phyloP scores from a whole-genome alignment of 1,140 invertebrate species.

The Brachionus rubens region DNA sequence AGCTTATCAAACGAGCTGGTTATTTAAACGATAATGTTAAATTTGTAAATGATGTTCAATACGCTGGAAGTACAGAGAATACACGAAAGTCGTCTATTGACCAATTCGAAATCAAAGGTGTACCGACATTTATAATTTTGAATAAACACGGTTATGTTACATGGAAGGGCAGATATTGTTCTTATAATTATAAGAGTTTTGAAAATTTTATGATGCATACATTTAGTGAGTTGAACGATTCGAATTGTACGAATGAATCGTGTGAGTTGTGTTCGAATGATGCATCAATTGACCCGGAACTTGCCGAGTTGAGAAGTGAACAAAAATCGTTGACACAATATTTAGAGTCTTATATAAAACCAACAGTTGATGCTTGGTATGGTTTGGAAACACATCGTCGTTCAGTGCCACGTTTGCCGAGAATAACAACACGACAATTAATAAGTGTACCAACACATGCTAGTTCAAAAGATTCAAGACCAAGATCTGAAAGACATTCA shows the following conservation, averaged over 20 bases:
- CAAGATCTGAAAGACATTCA: background rate
- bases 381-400: background rate
- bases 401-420: slow-evolving; percentile 2
- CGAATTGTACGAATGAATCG: background rate
- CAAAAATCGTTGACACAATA: slow-evolving; percentile 36
- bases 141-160: slow-evolving; percentile 53
- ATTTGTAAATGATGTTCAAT: slow-evolving; percentile 44
- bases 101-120: slow-evolving; percentile 28
- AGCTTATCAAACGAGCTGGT: slow-evolving; percentile 26
- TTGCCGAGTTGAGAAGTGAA: slow-evolving; percentile 15
- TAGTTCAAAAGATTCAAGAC: background rate
- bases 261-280: slow-evolving; percentile 27
- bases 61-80: background rate
- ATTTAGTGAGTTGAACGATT: background rate
- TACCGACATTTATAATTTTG: slow-evolving; percentile 13
- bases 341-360: slow-evolving; percentile 24
- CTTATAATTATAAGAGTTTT: slow-evolving; percentile 55
- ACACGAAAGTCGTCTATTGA: background rate
- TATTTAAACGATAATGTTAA: background rate
- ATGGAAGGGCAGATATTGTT: slow-evolving; percentile 59
- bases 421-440: slow-evolving; percentile 30
- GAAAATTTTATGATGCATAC: slow-evolving; percentile 53
- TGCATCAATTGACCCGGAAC: slow-evolving; percentile 12
- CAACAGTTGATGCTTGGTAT: slow-evolving; percentile 17
- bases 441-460: slow-evolving; percentile 34